Conservation (phyloP, 2,888 invertebrate species). For the Hyposoter didymator region DNA sequence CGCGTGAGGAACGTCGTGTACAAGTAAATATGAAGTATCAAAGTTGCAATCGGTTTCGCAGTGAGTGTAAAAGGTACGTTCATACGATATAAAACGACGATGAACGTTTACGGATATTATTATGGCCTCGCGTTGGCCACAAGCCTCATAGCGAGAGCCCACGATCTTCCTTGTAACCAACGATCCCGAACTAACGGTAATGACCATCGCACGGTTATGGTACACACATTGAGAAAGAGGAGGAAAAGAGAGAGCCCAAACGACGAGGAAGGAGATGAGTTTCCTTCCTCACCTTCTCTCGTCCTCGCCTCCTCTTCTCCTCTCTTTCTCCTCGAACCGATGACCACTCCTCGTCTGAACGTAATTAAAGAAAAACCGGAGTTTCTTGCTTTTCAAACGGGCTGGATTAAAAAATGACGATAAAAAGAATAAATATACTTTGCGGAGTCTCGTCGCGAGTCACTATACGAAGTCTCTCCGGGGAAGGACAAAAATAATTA, state of each 20-base stretch:
- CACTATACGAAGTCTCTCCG: too few species aligned
- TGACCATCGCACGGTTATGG: slow-evolving; percentile 63
- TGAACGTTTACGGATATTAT: slow-evolving; percentile 66
- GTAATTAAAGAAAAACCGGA: slow-evolving; percentile 60
- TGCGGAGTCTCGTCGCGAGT: too few species aligned
- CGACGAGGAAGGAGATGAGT: too few species aligned
- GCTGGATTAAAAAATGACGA: neutral
- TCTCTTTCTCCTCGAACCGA: slow-evolving; percentile 30
- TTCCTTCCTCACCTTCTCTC: slow-evolving; percentile 7
- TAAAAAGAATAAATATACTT: too few species aligned
- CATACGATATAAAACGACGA: slow-evolving; percentile 48
- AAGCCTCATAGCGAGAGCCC: slow-evolving; percentile 54
- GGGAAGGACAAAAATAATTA: slow-evolving; percentile 2
- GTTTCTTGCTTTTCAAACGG: slow-evolving; percentile 49
- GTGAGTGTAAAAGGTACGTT: slow-evolving; percentile 7
- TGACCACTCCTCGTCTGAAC: slow-evolving; percentile 43
- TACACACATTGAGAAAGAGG: slow-evolving; percentile 43
- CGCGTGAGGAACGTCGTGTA: neutral
- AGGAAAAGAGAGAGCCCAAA: too few species aligned
- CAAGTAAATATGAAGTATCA: slow-evolving; percentile 13
- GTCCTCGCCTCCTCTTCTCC: too few species aligned
- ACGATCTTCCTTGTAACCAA: slow-evolving; percentile 55
- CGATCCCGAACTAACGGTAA: slow-evolving; percentile 67
- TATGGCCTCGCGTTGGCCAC: slow-evolving; percentile 48
- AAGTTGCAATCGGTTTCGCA: slow-evolving; percentile 27